Evolutionary conservation across 92 coral and sea anemone species (phyloP).

Genomic region (Palythoa heliodiscus): DNA sequence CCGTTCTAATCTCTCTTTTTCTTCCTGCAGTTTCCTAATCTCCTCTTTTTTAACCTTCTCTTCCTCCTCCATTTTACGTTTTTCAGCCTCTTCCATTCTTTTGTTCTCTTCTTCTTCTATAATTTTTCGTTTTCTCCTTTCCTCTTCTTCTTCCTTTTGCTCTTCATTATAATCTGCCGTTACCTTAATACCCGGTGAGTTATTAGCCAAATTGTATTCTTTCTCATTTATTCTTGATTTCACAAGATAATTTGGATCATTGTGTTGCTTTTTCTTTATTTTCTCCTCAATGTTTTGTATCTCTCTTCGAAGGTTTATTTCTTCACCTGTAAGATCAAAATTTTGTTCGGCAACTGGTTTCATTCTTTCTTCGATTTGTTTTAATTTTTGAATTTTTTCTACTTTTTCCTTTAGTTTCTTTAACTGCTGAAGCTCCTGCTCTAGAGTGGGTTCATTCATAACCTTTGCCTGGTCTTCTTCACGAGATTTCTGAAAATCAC

Average conservation of each 20-base stretch:
- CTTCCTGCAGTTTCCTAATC: neutral
- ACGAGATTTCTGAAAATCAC: conserved; percentile 32
- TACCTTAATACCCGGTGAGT: neutral
- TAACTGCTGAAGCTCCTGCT: neutral
- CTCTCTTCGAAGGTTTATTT: neutral
- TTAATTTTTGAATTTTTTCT: conserved; percentile 10
- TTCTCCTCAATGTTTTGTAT: conserved; percentile 1
- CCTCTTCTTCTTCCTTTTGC: neutral
- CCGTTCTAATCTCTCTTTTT: neutral
- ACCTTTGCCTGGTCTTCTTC: conserved; percentile 20
- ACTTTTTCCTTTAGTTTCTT: conserved; percentile 3
- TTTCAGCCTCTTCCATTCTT: neutral
- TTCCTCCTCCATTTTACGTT: neutral
- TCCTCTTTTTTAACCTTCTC: neutral
- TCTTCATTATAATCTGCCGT: neutral
- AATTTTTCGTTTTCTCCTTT: neutral
- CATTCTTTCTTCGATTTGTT: conserved; percentile 36
- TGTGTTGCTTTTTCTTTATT: neutral
- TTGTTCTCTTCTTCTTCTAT: neutral
- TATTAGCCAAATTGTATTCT: neutral
- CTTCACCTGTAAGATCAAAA: conserved; percentile 3
- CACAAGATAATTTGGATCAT: neutral
- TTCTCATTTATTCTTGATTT: neutral
- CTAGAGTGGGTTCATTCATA: neutral
- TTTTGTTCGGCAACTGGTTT: conserved; percentile 33